Conservation (phyloP, 2,797 vertebrate species). For the Tolypeutes matacus region DNA sequence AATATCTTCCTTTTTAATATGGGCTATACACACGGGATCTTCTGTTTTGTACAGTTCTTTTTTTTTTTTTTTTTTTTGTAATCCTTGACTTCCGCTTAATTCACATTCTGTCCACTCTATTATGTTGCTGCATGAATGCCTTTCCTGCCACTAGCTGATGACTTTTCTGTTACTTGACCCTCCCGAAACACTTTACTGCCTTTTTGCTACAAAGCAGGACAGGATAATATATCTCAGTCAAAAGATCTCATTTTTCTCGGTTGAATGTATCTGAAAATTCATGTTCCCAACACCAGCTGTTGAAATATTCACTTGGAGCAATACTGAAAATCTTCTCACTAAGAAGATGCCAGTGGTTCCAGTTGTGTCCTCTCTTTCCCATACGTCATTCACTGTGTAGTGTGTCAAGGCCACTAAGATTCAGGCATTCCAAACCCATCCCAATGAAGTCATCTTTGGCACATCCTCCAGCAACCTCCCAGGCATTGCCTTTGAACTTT, state of each 20-base stretch:
- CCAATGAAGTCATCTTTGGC: background rate
- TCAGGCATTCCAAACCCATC: background rate
- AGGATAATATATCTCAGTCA: conserved; percentile 68
- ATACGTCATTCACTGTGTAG: background rate
- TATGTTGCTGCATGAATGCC: conserved; percentile 84
- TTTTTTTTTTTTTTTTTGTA: background rate
- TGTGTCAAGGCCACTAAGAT: background rate
- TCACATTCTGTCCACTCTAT: conserved; percentile 82
- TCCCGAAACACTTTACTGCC: conserved; percentile 77
- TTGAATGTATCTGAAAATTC: conserved; percentile 65
- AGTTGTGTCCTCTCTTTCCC: accelerated
- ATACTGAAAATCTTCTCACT: background rate
- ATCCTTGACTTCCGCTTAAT: conserved; percentile 79
- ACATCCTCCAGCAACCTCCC: background rate
- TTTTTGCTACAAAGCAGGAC: conserved; percentile 78
- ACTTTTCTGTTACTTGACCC: conserved; percentile 80
- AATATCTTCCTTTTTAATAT: background rate
- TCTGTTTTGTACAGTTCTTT: background rate
- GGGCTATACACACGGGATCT: background rate
- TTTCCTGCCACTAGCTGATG: conserved; percentile 78
- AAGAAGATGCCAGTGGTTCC: background rate
- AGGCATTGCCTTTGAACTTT: background rate
- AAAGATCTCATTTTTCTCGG: conserved; percentile 66
- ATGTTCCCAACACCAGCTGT: background rate
- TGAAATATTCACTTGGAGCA: conserved; percentile 63